phyloP scores from a whole-genome alignment of 1,140 invertebrate genomes.

The Belonocnema kinseyi region DNA sequence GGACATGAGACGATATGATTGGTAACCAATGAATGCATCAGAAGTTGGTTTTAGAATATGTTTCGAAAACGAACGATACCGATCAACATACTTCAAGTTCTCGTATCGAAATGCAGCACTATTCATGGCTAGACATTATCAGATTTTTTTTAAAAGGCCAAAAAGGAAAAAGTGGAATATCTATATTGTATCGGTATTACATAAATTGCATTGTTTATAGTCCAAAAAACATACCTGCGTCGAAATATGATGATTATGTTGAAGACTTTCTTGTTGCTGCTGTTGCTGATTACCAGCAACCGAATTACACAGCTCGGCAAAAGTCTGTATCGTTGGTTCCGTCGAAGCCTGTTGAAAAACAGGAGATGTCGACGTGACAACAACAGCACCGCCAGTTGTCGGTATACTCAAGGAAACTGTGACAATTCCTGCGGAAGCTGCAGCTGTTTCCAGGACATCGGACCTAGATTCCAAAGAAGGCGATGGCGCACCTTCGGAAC shows the following conservation, averaged over 20 bases:
- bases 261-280: conserved; percentile 49
- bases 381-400: conserved; percentile 76
- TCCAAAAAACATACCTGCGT: conserved; percentile 57
- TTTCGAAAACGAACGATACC: too few species aligned
- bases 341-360: conserved; percentile 71
- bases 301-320: conserved; percentile 80
- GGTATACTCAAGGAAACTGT: conserved; percentile 80
- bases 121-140: neutral
- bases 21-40: too few species aligned
- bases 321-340: conserved; percentile 72
- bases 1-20: too few species aligned
- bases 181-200: neutral
- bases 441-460: conserved; percentile 80
- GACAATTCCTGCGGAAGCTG: conserved; percentile 81
- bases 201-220: too few species aligned
- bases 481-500: conserved; percentile 81
- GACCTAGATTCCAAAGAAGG: conserved; percentile 66
- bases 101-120: too few species aligned
- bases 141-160: conserved; percentile 9
- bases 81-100: too few species aligned
- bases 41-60: too few species aligned
- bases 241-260: conserved; percentile 59
- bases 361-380: conserved; percentile 75
- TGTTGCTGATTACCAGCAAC: conserved; percentile 75
- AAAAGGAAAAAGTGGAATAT: conserved; percentile 29